Percentiles rank a stretch among this genome's conserved stretches.
Conservation (phyloP, 2,797 vertebrate species). For the Sternarchorhynchus goeldii region DNA sequence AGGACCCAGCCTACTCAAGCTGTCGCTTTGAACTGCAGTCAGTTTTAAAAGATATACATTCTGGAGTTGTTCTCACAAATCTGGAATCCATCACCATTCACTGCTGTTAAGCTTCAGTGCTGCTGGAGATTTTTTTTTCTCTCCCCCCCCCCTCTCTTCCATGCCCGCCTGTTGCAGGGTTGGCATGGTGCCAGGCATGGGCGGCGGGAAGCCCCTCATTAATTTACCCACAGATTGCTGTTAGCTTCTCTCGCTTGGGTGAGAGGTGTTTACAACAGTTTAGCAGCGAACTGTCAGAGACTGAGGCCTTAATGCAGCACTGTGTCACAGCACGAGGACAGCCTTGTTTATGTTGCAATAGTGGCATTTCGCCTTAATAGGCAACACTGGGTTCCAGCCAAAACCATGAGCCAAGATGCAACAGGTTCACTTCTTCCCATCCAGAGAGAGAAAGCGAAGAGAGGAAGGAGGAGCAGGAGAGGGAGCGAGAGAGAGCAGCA, state of each 20-base stretch:
- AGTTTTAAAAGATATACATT: constrained; percentile 42
- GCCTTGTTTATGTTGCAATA: constrained; percentile 65
- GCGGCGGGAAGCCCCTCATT: constrained; percentile 67
- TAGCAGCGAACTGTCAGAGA: constrained; percentile 73
- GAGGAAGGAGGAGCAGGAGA: neutral
- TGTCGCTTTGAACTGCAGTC: constrained; percentile 74
- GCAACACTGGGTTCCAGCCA: constrained; percentile 73
- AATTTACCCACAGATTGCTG: constrained; percentile 77
- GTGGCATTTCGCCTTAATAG: constrained; percentile 69
- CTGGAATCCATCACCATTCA: constrained; percentile 71
- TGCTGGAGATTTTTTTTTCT: constrained; percentile 36
- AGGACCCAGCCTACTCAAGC: constrained; percentile 61
- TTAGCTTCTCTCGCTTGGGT: constrained; percentile 70
- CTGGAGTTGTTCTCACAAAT: constrained; percentile 72
- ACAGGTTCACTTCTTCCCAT: constrained; percentile 39
- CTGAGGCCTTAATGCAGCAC: constrained; percentile 74
- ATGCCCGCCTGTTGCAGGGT: constrained; percentile 69
- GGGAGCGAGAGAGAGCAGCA: neutral
- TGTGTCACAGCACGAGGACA: constrained; percentile 55
- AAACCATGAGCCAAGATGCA: constrained; percentile 60
- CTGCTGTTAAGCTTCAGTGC: constrained; percentile 33
- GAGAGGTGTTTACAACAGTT: constrained; percentile 72
- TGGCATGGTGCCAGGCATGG: constrained; percentile 78
- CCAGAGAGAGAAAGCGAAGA: neutral
- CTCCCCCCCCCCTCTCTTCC: neutral